Percentiles rank a stretch among this genome's conserved stretches.
Conservation (phyloP, 2,113 vertebrate genomes). For the Sturnira hondurensis region DNA sequence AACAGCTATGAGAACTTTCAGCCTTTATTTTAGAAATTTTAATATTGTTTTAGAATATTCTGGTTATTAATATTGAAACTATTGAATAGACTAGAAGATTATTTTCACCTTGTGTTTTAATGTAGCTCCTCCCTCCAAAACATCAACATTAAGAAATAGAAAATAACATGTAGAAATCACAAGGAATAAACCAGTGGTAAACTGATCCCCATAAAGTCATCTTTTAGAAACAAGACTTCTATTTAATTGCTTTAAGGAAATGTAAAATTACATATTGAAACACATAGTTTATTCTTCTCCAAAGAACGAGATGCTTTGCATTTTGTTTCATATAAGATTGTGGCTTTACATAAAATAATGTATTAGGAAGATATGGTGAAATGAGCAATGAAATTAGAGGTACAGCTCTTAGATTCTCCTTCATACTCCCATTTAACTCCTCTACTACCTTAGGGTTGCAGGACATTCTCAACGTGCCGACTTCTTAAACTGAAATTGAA, state of each 20-base stretch:
- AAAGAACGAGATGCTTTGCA: not conserved
- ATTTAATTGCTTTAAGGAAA: conserved; percentile 9
- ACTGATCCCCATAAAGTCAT: not conserved
- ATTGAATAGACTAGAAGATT: not conserved
- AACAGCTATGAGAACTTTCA: not conserved
- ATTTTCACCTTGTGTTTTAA: not conserved
- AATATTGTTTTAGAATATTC: not conserved
- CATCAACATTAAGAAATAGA: not conserved
- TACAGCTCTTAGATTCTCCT: not conserved
- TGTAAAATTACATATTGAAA: not conserved
- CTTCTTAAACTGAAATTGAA: not conserved
- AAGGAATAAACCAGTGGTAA: not conserved
- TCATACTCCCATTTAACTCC: not conserved
- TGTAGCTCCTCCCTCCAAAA: not conserved
- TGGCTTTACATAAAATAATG: not conserved
- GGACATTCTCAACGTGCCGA: not conserved
- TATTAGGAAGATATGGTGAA: not conserved
- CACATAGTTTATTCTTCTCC: not conserved
- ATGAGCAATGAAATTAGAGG: not conserved
- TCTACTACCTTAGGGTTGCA: not conserved
- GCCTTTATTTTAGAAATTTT: not conserved
- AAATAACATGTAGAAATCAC: not conserved
- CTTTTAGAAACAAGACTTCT: not conserved
- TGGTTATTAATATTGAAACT: not conserved
- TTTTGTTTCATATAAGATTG: not conserved